Evolutionary conservation across 2,113 vertebrate species (phyloP), one percentile per base, ranked within the genome.

Genomic region (Puma concolor): DNA sequence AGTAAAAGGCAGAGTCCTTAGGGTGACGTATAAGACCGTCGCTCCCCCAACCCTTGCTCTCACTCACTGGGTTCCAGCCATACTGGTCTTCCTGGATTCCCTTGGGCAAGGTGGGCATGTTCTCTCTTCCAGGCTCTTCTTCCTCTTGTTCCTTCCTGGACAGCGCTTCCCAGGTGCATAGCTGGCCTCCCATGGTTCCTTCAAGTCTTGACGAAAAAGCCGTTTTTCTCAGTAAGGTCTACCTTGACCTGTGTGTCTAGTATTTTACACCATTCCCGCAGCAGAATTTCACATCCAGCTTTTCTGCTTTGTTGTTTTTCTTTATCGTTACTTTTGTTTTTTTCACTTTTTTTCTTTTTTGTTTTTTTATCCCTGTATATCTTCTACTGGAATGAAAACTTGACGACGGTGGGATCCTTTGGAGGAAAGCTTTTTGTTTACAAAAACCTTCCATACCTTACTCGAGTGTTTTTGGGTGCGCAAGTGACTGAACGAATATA

Each of bases 21-120:
- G 11, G 4, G 3, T 17, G 33, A 44, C 16, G 50, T 31, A 19
- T 0, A 41, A 80, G 38, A 41, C 2, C 13, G 4, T 9, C 0
- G 7, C 48, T 77, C 5, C 10, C 12, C 5, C 5, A 16, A 0
- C 7, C 36, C 19, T 31, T 11, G 0, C 64, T 50, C 7, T 83
- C 27, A 12, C 25, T 76, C 29, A 38, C n/a, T 57, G 19, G 10
- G 29, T 16, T 80, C 48, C 15, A 69, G 60, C 33, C 15, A 2
- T 10, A 1, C 29, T 14, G 6, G 3, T 21, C 7, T 60, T 66
- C 74, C 25, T 1, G 3, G 57, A 23, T n/a, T 83, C 5, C 31
- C 19, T 77, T 60, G 48, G 41, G 13, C 5, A 9, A 0, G 0
- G 23, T 25, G 3, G 27, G 19, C 38, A 52, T 5, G 21, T 38